Conservation (phyloP, 1,140 invertebrate species). For the Apis dorsata region DNA sequence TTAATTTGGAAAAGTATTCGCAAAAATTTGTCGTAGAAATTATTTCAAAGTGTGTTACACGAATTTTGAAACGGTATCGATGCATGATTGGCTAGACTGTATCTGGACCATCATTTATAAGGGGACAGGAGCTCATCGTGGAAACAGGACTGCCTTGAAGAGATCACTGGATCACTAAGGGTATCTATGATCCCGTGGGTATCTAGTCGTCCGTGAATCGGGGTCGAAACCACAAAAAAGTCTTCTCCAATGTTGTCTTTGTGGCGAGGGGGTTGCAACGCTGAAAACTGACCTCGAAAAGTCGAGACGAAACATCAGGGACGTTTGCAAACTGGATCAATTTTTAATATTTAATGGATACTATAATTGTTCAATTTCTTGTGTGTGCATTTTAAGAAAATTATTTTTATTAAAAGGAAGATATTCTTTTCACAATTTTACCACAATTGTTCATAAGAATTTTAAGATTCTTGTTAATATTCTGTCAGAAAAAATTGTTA, state of each 20-base stretch:
- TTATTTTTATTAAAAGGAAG: too few species aligned
- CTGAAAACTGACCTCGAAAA: conserved; percentile 44
- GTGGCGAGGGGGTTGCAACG: conserved; percentile 25
- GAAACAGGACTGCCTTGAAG: conserved; percentile 62
- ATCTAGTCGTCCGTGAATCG: conserved; percentile 62
- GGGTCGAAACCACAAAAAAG: conserved; percentile 60
- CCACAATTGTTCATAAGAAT: too few species aligned
- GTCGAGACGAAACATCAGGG: conserved; percentile 26
- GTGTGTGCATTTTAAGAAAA: too few species aligned
- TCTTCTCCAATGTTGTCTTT: conserved; percentile 33
- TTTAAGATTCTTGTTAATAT: too few species aligned
- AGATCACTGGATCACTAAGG: conserved; percentile 37
- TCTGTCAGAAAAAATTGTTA: too few species aligned
- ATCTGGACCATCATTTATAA: conserved; percentile 30
- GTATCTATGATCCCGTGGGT: conserved; percentile 41
- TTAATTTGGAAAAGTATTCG: background rate
- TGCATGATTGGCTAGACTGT: background rate
- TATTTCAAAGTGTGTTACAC: too few species aligned
- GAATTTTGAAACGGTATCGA: background rate
- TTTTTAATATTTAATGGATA: too few species aligned
- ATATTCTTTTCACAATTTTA: too few species aligned
- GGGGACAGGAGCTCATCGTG: conserved; percentile 41
- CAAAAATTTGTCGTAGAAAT: background rate
- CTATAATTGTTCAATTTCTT: too few species aligned
- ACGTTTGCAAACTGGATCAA: background rate